phyloP scores from a whole-genome alignment of 2,113 vertebrate genomes.

The Phodopus roborovskii region DNA sequence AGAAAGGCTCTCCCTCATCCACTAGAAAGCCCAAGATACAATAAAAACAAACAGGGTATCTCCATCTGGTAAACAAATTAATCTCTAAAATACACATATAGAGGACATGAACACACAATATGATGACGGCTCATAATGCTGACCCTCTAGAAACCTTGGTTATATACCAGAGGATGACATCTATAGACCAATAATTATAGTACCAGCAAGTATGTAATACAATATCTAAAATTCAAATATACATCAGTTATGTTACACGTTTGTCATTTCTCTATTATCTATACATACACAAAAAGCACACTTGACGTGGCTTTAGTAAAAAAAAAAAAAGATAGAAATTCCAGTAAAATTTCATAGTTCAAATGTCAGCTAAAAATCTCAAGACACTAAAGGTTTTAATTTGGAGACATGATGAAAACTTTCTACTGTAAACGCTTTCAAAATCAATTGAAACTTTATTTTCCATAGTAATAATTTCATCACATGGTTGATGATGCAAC shows the following conservation, averaged over 20 bases:
- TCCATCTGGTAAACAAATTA: constrained; percentile 6
- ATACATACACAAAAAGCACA: background rate
- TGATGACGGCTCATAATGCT: background rate
- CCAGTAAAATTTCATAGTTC: constrained; percentile 44
- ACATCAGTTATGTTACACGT: background rate
- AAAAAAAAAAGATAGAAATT: background rate
- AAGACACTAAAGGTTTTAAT: constrained; percentile 26
- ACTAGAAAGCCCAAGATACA: background rate
- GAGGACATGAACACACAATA: background rate
- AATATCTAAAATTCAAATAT: background rate
- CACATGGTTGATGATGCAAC: constrained; percentile 67
- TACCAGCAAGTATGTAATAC: background rate
- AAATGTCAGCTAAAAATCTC: constrained; percentile 23
- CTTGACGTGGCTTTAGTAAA: background rate
- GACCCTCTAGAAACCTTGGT: constrained; percentile 3
- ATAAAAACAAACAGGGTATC: background rate
- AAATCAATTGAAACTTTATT: constrained; percentile 51
- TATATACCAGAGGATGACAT: constrained; percentile 6
- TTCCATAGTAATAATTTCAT: constrained; percentile 68
- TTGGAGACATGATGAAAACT: background rate
- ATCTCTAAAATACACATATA: constrained; percentile 13
- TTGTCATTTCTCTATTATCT: constrained; percentile 22
- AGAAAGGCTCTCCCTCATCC: background rate
- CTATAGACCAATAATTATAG: background rate
- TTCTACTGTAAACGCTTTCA: constrained; percentile 38